Evolutionary conservation across 2,888 invertebrate species (phyloP), one percentile per base, ranked within the genome.

Genomic region (Meteorus colon): DNA sequence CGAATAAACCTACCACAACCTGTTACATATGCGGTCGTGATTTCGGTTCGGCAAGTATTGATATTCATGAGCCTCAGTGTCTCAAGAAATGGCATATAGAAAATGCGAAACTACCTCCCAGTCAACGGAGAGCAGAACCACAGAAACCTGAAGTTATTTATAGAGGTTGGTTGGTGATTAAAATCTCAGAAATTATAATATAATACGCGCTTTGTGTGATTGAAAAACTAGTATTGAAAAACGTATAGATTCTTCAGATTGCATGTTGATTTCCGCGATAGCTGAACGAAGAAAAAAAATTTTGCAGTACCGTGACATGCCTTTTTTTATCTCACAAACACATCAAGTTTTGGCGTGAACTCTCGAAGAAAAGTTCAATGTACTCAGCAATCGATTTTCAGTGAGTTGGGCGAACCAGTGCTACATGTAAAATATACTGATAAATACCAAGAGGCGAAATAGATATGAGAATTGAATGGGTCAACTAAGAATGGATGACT

Each of bases 21-120:
- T 95, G 94, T 84, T 93, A 93, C 86, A 92, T 94, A 81, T 95
- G 94, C 84, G 93, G 93, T 6, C 90, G 93, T 74, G 92, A 92
- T 84, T 94, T 94, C 85, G 94, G 94, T 31, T 90, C 92, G 1
- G 91, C 91, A 80, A 93, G 93, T 65, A 92, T 94, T 63, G 90
- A 90, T 51, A 93, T 94, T 80, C 94, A 94, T 85, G 93, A 94
- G 84, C 93, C 93, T 0, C 93, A 94, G 84, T 95, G 94, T 84
- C 84, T 94, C 77, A 91, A 92, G 84, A 93, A 93, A 83, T 94
- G 93, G 94, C 91, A 92, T 48, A 85, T 89, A 14, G 92, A 93
- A 83, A 94, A 94, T 84, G 90, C 92, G 59, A 90, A 91, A 78
- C 86, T 93, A 70, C 93, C 93, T 0, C 86, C 89, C 8, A 86